phyloP scores from a whole-genome alignment of 2,113 vertebrate genomes.

The Stegastes partitus region DNA sequence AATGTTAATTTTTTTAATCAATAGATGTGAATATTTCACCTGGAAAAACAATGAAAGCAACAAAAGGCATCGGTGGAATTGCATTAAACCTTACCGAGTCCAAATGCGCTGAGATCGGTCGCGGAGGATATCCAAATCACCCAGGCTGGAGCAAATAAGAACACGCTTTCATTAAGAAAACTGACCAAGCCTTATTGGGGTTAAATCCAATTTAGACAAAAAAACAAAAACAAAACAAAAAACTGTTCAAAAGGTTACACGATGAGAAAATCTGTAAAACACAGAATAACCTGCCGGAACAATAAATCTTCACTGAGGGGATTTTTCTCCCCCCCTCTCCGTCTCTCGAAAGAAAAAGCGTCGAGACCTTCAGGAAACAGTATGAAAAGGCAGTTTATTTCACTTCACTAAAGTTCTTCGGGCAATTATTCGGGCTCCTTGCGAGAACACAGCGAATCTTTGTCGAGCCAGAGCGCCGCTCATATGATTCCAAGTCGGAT shows the following conservation, averaged over 20 bases:
- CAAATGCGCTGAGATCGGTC: conserved; percentile 61
- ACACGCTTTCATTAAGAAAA: conserved; percentile 52
- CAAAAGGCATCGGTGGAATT: conserved; percentile 32
- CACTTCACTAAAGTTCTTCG: conserved; percentile 68
- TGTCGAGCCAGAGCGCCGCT: conserved; percentile 63
- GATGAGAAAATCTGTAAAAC: conserved; percentile 39
- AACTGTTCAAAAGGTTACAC: conserved; percentile 50
- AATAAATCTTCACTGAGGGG: conserved; percentile 73
- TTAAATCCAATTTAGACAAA: conserved; percentile 75
- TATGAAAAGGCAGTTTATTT: conserved; percentile 61
- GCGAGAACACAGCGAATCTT: conserved; percentile 68
- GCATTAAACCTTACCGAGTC: conserved; percentile 77
- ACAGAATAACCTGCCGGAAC: conserved; percentile 70
- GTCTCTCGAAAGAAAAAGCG: conserved; percentile 66
- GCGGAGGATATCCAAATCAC: conserved; percentile 75
- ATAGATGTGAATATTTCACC: neutral
- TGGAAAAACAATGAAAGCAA: conserved; percentile 19
- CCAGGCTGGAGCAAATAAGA: conserved; percentile 62
- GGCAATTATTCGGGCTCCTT: conserved; percentile 45
- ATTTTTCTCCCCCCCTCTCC: conserved; percentile 41
- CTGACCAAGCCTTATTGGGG: conserved; percentile 12
- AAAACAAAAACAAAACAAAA: neutral
- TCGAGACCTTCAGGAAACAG: conserved; percentile 54
- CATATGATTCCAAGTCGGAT: conserved; percentile 76
- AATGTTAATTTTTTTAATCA: neutral